Percentiles rank a stretch among this genome's conserved stretches.
phyloP scores from a whole-genome alignment of 2,113 vertebrate species.

The Ochotona princeps region DNA sequence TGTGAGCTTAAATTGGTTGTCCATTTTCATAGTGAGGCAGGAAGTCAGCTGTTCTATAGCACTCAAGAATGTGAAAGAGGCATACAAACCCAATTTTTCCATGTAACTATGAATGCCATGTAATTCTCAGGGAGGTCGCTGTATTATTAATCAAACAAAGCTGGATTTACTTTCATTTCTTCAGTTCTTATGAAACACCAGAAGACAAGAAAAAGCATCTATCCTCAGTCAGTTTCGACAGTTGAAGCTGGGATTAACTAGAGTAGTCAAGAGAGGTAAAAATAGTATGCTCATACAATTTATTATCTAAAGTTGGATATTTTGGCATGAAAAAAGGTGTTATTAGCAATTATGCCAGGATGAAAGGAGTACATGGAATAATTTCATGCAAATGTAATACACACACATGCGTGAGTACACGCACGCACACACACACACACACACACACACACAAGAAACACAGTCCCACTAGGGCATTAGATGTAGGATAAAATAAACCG shows the following conservation, averaged over 20 bases:
- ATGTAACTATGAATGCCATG: background rate
- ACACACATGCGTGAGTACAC: no score
- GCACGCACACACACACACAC: background rate
- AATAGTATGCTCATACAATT: background rate
- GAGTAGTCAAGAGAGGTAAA: background rate
- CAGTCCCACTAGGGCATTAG: background rate
- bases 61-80: fast-evolving
- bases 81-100: background rate
- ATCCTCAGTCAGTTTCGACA: background rate
- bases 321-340: background rate
- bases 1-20: fast-evolving
- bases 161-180: background rate
- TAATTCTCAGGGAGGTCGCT: background rate
- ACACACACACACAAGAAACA: background rate
- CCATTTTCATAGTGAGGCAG: background rate
- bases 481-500: background rate
- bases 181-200: background rate
- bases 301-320: background rate
- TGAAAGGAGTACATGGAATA: background rate
- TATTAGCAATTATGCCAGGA: background rate
- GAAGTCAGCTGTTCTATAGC: fast-evolving
- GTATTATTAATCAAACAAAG: background rate
- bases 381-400: background rate
- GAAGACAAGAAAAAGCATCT: background rate
- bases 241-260: conserved; percentile 18